Percentiles rank a stretch among this genome's conserved stretches.
phyloP scores from a whole-genome alignment of 2,888 invertebrate species.

The Rhingia rostrata region DNA sequence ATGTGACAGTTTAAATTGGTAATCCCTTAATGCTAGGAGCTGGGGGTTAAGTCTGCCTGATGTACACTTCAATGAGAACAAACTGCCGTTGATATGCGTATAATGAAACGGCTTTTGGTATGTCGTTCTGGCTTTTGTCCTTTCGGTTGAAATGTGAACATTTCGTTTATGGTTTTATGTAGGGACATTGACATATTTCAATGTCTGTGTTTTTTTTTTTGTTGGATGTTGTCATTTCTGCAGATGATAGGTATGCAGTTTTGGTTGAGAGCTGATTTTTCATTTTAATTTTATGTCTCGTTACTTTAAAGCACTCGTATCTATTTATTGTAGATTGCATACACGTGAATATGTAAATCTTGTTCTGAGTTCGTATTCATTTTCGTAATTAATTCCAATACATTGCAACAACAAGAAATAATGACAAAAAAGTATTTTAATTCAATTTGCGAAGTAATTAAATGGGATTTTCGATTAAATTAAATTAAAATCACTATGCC shows the following conservation, averaged over 20 bases:
- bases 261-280: constrained; percentile 43
- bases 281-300: constrained; percentile 48
- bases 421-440: constrained; percentile 53
- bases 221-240: too few relatives aligned
- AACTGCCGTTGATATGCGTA: constrained; percentile 13
- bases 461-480: constrained; percentile 67
- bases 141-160: background rate
- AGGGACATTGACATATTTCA: constrained; percentile 3
- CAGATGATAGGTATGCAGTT: background rate
- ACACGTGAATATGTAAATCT: background rate
- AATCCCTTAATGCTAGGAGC: constrained; percentile 30
- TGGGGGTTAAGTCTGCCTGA: constrained; percentile 19
- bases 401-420: background rate
- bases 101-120: background rate
- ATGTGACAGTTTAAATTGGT: constrained; percentile 63
- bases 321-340: background rate
- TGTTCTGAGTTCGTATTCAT: constrained; percentile 51
- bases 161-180: constrained; percentile 4
- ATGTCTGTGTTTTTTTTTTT: background rate
- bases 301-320: constrained; percentile 25
- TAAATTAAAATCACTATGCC: constrained; percentile 51
- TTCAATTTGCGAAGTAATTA: constrained; percentile 66
- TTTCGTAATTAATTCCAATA: constrained; percentile 64
- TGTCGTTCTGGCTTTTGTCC: background rate
- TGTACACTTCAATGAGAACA: constrained; percentile 41